Conservation (phyloP, 2,888 invertebrate genomes). For the Choreutis nemorana region DNA sequence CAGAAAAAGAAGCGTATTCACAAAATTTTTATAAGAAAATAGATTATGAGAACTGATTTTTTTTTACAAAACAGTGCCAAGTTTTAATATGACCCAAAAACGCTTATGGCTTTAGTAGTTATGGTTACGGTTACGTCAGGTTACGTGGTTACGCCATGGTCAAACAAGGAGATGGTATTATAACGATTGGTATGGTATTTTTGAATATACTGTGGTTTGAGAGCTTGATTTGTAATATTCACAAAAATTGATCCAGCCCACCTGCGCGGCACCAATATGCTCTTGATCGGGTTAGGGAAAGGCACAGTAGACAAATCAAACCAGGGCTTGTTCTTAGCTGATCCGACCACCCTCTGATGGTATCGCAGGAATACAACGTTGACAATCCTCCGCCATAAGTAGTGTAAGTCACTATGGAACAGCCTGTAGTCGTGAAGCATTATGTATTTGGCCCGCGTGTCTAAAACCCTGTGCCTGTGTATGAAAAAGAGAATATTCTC, state of each 20-base stretch:
- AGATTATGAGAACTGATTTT: not conserved
- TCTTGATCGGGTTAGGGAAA: conserved; percentile 71
- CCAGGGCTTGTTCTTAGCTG: conserved; percentile 54
- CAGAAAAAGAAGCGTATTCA: not conserved
- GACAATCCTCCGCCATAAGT: conserved; percentile 80
- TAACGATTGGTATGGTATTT: too few relatives aligned
- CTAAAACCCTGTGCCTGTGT: conserved; percentile 71
- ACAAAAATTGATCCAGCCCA: too few relatives aligned
- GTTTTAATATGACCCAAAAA: too few relatives aligned
- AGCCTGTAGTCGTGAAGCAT: conserved; percentile 75
- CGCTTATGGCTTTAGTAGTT: too few relatives aligned
- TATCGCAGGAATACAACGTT: conserved; percentile 76
- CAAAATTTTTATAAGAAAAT: not conserved
- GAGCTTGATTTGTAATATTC: too few relatives aligned
- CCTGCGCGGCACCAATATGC: too few relatives aligned
- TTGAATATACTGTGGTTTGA: too few relatives aligned
- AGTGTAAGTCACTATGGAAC: conserved; percentile 70
- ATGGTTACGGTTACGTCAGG: too few relatives aligned
- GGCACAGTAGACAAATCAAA: conserved; percentile 78
- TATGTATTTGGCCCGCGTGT: conserved; percentile 75
- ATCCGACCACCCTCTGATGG: conserved; percentile 36
- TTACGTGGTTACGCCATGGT: too few relatives aligned
- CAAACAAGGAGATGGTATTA: too few relatives aligned
- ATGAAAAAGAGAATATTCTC: conserved; percentile 7
- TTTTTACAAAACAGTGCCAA: too few relatives aligned